Conservation (phyloP, 2,113 vertebrate genomes). For the Gadus chalcogrammus region DNA sequence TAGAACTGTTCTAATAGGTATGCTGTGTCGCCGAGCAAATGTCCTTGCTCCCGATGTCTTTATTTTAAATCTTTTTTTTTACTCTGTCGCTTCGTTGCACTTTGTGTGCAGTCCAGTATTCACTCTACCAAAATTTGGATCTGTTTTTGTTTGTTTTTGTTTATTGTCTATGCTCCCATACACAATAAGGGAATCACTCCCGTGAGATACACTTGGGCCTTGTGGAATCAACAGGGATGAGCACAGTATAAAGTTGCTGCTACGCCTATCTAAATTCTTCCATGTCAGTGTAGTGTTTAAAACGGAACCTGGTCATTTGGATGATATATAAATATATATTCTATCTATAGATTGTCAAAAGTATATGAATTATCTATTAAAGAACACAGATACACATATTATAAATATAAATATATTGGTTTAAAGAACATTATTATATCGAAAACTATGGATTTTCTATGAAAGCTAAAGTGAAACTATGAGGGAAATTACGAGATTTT, state of each 20-base stretch:
- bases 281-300: conserved; percentile 70
- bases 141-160: conserved; percentile 60
- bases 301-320: conserved; percentile 39
- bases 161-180: conserved; percentile 60
- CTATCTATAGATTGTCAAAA: conserved; percentile 34
- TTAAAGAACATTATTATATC: conserved; percentile 27
- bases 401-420: conserved; percentile 45
- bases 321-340: conserved; percentile 29
- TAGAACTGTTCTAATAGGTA: conserved; percentile 84
- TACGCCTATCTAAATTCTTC: conserved; percentile 85
- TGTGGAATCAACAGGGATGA: conserved; percentile 99
- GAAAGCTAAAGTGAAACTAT: conserved; percentile 55
- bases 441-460: conserved; percentile 48
- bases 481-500: conserved; percentile 79
- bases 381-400: conserved; percentile 48
- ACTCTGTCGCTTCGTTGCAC: conserved; percentile 22
- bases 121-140: conserved; percentile 71
- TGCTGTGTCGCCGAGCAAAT: conserved; percentile 81
- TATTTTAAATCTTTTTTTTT: conserved; percentile 10
- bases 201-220: conserved; percentile 77
- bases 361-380: conserved; percentile 52
- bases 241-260: conserved; percentile 99
- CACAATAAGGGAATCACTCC: conserved; percentile 72
- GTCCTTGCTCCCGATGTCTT: conserved; percentile 53
- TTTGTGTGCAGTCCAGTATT: conserved; percentile 46